Percentiles rank a stretch among this genome's conserved stretches.
Evolutionary conservation across 1,140 invertebrate genomes (phyloP).

Genomic region (Triops longicaudatus): DNA sequence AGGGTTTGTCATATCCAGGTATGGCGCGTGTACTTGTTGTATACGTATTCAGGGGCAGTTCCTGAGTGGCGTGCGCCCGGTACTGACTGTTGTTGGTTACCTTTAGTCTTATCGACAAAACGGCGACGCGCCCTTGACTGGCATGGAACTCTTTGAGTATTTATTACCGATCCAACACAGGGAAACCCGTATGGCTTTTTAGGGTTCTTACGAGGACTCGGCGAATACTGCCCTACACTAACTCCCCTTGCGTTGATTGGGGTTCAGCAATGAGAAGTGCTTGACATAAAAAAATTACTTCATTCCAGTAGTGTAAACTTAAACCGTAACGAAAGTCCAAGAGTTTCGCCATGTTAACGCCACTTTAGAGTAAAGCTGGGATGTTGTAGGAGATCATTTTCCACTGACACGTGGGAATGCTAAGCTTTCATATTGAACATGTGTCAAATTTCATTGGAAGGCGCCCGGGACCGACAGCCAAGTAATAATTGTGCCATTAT

Average conservation of each 20-base stretch:
- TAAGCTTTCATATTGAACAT: background rate
- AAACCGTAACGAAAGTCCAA: no score
- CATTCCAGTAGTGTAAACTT: no score
- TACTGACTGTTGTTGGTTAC: conserved; percentile 13
- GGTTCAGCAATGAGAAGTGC: no score
- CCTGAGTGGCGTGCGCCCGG: background rate
- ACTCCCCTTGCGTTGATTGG: no score
- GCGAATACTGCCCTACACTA: no score
- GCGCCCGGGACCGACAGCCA: background rate
- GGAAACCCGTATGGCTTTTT: no score
- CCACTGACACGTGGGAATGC: no score
- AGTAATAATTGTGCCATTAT: background rate
- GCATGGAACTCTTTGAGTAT: background rate
- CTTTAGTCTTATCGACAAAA: conserved; percentile 15
- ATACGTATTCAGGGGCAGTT: background rate
- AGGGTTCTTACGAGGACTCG: no score
- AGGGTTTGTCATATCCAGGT: background rate
- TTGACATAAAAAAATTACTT: no score
- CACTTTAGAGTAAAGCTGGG: no score
- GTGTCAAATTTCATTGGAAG: background rate
- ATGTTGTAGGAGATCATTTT: no score
- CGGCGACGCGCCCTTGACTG: background rate
- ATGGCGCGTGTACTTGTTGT: background rate
- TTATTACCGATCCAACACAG: background rate
- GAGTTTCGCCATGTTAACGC: no score